Evolutionary conservation across 2,797 vertebrate genomes (phyloP).

Genomic region (Buceros bicornis): DNA sequence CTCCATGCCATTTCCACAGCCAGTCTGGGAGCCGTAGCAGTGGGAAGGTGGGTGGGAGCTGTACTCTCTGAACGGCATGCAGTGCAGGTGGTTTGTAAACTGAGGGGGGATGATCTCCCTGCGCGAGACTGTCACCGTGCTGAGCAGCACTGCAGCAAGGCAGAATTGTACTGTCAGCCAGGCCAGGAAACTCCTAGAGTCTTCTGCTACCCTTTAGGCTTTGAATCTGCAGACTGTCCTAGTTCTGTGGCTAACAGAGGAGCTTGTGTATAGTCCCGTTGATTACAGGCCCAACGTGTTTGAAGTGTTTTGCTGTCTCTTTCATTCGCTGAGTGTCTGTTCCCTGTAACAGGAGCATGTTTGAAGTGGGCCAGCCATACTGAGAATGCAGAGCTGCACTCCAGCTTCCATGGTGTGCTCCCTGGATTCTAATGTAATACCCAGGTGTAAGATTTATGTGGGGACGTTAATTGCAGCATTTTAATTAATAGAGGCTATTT

Average conservation of each 20-base stretch:
- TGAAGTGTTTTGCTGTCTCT: not conserved
- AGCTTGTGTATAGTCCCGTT: not conserved
- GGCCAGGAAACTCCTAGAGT: not conserved
- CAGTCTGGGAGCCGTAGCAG: not conserved
- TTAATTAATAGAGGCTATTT: not conserved
- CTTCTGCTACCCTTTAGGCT: not conserved
- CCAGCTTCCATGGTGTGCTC: not conserved
- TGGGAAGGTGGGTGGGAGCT: not conserved
- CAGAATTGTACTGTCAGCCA: not conserved
- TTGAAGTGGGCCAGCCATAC: not conserved
- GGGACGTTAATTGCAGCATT: not conserved
- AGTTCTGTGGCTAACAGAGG: not conserved
- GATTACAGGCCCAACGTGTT: not conserved
- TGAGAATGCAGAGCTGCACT: not conserved
- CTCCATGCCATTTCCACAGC: not conserved
- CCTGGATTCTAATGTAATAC: not conserved
- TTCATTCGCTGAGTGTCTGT: not conserved
- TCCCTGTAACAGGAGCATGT: not conserved
- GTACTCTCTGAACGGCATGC: not conserved
- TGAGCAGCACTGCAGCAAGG: not conserved
- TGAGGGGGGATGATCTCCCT: not conserved
- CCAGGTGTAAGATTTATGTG: not conserved
- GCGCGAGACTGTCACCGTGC: not conserved
- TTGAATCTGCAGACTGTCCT: not conserved
- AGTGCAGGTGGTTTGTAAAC: not conserved